phyloP scores from a whole-genome alignment of 23 tunicate genomes.

The Oikopleura albicans region DNA sequence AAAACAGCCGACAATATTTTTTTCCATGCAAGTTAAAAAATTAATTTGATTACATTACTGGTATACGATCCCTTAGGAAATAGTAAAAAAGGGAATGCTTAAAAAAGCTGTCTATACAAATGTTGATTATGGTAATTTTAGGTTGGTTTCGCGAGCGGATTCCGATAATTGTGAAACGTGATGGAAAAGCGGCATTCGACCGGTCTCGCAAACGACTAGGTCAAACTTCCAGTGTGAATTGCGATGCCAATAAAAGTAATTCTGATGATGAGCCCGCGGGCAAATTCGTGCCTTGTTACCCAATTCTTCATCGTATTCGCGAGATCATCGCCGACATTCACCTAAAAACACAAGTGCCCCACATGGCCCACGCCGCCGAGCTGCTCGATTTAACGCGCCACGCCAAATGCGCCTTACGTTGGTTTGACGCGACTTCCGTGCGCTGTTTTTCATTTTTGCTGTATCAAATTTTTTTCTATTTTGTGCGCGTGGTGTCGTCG shows the following conservation, averaged over 20 bases:
- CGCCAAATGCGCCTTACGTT: neutral
- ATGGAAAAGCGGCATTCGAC: neutral
- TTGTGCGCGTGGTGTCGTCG: neutral
- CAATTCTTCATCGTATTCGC: neutral
- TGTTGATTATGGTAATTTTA: too few species aligned
- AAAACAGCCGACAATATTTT: too few species aligned
- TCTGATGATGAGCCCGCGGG: neutral
- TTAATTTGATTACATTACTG: too few species aligned
- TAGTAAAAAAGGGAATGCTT: too few species aligned
- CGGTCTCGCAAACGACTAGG: neutral
- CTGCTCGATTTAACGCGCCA: neutral
- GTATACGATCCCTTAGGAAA: too few species aligned
- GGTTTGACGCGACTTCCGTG: neutral
- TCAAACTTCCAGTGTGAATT: neutral
- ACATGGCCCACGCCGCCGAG: neutral
- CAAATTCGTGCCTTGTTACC: neutral
- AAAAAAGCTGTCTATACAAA: too few species aligned
- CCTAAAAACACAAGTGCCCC: neutral
- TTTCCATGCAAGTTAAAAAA: too few species aligned
- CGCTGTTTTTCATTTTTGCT: neutral
- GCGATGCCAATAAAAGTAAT: neutral
- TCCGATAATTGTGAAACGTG: neutral
- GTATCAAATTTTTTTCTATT: neutral
- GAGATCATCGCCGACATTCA: neutral
- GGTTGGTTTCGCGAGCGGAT: neutral